Conservation (phyloP, 2,113 vertebrate species). For the Cryptomyrus ogoouensis region DNA sequence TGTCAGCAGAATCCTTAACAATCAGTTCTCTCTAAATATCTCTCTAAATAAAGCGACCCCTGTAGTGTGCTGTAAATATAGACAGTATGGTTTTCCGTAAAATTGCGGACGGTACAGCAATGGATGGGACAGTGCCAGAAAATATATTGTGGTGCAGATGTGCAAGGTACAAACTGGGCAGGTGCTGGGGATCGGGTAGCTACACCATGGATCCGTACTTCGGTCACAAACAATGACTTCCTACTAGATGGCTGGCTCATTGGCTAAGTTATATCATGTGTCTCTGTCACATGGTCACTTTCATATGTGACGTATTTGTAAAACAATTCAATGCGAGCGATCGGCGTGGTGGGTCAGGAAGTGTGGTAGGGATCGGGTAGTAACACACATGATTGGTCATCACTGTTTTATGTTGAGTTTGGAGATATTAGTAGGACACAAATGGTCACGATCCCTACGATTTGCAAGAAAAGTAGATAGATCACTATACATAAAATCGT, state of each 20-base stretch:
- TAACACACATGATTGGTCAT: neutral
- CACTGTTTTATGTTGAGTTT: neutral
- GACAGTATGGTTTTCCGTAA: neutral
- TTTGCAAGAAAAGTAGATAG: neutral
- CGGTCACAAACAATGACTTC: neutral
- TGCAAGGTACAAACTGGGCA: neutral
- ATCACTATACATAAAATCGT: neutral
- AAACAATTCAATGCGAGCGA: neutral
- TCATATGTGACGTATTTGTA: neutral
- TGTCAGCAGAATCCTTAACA: neutral
- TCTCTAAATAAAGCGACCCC: neutral
- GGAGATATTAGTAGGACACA: neutral
- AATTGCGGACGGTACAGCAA: neutral
- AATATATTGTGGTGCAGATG: neutral
- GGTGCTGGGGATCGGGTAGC: neutral
- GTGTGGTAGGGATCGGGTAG: neutral
- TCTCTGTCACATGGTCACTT: neutral
- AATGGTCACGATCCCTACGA: neutral
- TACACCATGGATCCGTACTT: neutral
- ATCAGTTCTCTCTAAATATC: neutral
- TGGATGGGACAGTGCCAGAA: neutral
- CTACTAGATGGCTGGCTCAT: neutral
- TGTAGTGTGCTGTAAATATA: neutral
- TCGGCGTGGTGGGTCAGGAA: neutral
- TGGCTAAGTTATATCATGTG: neutral